Evolutionary conservation across 2,888 invertebrate species (phyloP), one percentile per base, ranked within the genome.

Genomic region (Phortica okadai): DNA sequence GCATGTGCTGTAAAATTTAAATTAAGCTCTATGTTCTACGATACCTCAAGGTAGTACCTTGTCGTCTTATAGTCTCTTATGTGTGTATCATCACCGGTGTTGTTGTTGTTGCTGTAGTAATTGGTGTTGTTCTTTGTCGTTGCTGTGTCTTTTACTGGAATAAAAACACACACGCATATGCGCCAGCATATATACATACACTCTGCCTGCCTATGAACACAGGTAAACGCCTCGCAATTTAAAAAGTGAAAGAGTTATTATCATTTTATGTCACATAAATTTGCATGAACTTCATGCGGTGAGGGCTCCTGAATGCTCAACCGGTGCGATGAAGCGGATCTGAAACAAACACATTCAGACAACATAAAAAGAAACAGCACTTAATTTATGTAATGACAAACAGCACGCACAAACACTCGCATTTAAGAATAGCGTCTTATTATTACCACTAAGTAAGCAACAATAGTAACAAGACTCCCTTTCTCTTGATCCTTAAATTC

Each of bases 211-310:
- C 50, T 73, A 76, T 76, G 79, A 80, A 80, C 81, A 80, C 84
- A 82, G 81, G 83, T 82, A 83, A 83, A 82, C 82, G 81, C 82
- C 80, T 78, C 77, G 77, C 81, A 76, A 83, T 83, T 82, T 82
- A 83, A 82, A 83, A 83, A 82, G 84, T 81, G 82, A 83, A 84
- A 82, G 83, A 84, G 82, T 83, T 84, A 84, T 84, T 84, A 84
- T 84, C 82, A 84, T 84, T 84, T 84, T 84, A 84, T 84, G 84
- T 82, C 80, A 80, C 84, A 84, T 84, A 84, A 84, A 84, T 84
- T 84, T 84, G 77, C 83, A 82, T 83, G 80, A 75, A 72, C 73
- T 73, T 59, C 56, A 59, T 54, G 58, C n/a, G 44, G 14, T 14
- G 6, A 16, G 58, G 73, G 59, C 16, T 10, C 59, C 73, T 14